Base-by-base conservation (phyloP, 2,113 vertebrate species). In the Reinhardtius hippoglossoides region DNA sequence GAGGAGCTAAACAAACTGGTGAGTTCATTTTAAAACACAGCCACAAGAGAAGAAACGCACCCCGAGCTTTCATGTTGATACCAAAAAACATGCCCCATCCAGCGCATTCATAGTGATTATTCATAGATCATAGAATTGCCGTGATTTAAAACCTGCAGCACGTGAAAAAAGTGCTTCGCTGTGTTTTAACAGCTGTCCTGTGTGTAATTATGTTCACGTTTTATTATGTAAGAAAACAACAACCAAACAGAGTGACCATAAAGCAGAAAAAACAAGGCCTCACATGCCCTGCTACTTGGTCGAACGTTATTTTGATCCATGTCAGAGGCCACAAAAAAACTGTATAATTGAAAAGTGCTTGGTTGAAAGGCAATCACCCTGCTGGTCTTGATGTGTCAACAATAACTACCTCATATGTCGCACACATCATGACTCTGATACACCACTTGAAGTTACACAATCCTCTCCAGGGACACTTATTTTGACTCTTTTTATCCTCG, bases 1-100 rank as follows among this genome's bases (percentile, higher is more conserved):
- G 90, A 94, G 8, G 93, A 96, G 63, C 93, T 87, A 56, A 87
- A 92, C 44, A 87, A 92, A 77, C 54, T 96, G 94, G 95, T 96
- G 65, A 89, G 87, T 86, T 76, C 13, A 37, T 60, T 50, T 63
- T 20, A 31, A 82, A 55, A 67, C 55, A 20, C 37, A 26, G 16
- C 75, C 24, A 78, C 67, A 68, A 56, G 23, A 80, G 69, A 82
- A 44, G 14, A 68, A 70, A 9, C 14, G 26, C 18, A 54, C 18
- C 50, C 40, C 7, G 4, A 65, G 31, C 59, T 76, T 20, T 61
- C 42, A 37, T n/a, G 31, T 46, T 21, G 37, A n/a, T 40, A 50
- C 37, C 16, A n/a, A 31, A 52, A 60, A 74, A 77, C 59, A 74
- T 66, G 50, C 48, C 40, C 40, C 52, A 31, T 50, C 16, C 15